Conservation (phyloP, 2,888 invertebrate species). For the Carterocephalus palaemon region DNA sequence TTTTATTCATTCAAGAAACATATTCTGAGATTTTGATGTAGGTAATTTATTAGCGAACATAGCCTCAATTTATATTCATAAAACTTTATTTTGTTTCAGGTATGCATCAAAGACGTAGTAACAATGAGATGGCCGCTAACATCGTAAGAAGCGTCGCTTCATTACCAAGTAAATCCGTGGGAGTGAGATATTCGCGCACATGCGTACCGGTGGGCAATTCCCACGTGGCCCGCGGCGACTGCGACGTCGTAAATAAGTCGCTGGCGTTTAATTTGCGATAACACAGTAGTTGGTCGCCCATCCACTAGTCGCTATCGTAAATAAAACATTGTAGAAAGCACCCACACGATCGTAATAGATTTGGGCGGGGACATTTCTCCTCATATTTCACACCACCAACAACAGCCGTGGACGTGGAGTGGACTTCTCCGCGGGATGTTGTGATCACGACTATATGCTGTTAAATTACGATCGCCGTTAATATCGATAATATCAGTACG, state of each 20-base stretch:
- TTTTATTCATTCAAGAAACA: too few relatives aligned
- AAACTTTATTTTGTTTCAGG: conserved; percentile 45
- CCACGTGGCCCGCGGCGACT: conserved; percentile 38
- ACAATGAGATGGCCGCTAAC: not conserved
- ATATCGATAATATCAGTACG: not conserved
- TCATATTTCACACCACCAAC: conserved; percentile 8
- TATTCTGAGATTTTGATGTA: too few relatives aligned
- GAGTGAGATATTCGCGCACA: conserved; percentile 19
- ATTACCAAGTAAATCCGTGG: conserved; percentile 7
- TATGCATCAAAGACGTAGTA: conserved; percentile 41
- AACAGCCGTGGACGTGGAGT: conserved; percentile 1
- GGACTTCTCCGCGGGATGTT: conserved; percentile 7
- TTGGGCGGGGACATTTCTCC: conserved; percentile 16
- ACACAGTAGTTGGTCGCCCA: conserved; percentile 44
- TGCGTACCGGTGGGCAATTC: conserved; percentile 28
- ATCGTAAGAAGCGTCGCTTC: not conserved
- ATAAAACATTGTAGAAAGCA: conserved; percentile 33
- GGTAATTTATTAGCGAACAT: too few relatives aligned
- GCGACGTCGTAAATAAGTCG: conserved; percentile 43
- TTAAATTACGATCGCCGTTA: conserved; percentile 1
- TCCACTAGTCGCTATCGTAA: conserved; percentile 36
- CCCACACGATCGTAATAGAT: conserved; percentile 15
- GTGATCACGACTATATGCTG: conserved; percentile 6
- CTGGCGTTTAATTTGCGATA: conserved; percentile 50
- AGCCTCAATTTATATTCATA: too few relatives aligned